These are phyloP conservation scores for Myripristis jacobus DNA, from an alignment of 2,797 vertebrate genomes.

Conservation along the genomic window DNA sequence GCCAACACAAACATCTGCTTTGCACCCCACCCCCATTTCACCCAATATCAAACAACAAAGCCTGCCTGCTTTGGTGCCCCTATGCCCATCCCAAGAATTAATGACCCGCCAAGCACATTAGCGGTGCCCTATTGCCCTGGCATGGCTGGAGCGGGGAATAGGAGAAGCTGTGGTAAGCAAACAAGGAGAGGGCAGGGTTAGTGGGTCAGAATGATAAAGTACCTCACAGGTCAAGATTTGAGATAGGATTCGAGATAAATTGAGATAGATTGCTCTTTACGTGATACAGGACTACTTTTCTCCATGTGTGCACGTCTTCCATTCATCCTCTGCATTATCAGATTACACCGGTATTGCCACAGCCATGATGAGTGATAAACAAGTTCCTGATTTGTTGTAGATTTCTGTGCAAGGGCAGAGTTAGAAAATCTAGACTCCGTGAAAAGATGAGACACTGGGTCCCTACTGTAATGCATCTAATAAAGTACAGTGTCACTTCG, in stretches of 20 bases:
- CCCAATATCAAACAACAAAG: slow-evolving; percentile 75
- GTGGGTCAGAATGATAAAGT: slow-evolving; percentile 62
- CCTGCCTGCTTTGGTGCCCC: slow-evolving; percentile 63
- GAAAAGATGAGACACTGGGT: neutral
- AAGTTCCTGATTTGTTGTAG: slow-evolving; percentile 6
- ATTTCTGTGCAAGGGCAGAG: neutral
- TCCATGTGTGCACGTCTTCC: neutral
- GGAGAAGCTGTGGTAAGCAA: slow-evolving; percentile 53
- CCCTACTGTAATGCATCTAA: neutral
- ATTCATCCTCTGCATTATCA: neutral
- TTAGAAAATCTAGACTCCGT: neutral
- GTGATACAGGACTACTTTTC: too few species aligned
- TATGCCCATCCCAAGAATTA: slow-evolving; percentile 72
- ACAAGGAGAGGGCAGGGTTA: slow-evolving; percentile 65
- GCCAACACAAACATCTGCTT: slow-evolving; percentile 85
- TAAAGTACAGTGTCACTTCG: neutral
- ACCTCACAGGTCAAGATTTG: slow-evolving; percentile 56
- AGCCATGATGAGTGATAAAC: slow-evolving; percentile 21
- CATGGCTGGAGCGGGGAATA: slow-evolving; percentile 56
- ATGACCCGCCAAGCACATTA: slow-evolving; percentile 79
- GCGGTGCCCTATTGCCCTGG: slow-evolving; percentile 70
- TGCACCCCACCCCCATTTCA: slow-evolving; percentile 62
- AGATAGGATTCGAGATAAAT: slow-evolving; percentile 43
- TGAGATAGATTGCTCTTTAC: too few species aligned
- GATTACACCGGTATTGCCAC: neutral